Evolutionary conservation across 2,113 vertebrate species (phyloP).

Genomic region (Grallaria varia): DNA sequence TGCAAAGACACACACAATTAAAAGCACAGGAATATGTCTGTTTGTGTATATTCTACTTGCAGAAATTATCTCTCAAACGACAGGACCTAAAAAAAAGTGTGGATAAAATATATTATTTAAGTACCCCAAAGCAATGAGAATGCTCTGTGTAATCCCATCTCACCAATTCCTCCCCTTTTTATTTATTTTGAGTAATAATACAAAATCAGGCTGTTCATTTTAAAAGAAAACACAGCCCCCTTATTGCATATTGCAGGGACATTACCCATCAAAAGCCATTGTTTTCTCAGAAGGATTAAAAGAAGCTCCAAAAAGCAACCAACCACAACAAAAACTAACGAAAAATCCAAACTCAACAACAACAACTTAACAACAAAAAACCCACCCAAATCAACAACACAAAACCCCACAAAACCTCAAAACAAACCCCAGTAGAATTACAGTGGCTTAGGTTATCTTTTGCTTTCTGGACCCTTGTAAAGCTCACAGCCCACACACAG

Average conservation of each 20-base stretch:
- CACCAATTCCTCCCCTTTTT: fast-evolving
- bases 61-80: not conserved
- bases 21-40: not conserved
- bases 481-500: not conserved
- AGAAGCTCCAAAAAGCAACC: not conserved
- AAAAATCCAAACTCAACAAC: no score
- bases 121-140: not conserved
- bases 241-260: not conserved
- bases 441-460: not conserved
- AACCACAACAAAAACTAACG: fast-evolving
- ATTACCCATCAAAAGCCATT: not conserved
- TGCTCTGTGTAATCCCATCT: not conserved
- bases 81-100: not conserved
- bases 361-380: no score
- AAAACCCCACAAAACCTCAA: not conserved
- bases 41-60: not conserved
- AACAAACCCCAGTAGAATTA: not conserved
- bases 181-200: not conserved
- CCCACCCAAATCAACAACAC: not conserved
- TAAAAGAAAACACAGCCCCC: not conserved
- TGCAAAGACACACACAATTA: not conserved
- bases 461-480: not conserved
- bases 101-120: not conserved
- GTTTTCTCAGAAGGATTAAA: not conserved
- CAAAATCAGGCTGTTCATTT: not conserved